Evolutionary conservation across 2,888 invertebrate genomes (phyloP).

Genomic region (Enchytraeus crypticus): DNA sequence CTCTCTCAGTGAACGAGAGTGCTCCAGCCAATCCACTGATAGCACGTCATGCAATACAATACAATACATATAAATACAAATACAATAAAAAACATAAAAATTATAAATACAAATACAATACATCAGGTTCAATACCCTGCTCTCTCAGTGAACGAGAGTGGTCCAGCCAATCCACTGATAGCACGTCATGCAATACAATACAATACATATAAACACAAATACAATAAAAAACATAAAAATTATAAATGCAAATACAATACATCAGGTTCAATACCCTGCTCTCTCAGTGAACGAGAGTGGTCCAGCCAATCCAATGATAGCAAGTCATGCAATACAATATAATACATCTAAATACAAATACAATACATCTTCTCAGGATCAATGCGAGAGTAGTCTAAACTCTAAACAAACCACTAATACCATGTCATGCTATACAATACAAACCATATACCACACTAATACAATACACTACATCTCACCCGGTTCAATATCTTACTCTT

Average conservation of each 20-base stretch:
- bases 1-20: conserved; percentile 90
- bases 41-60: too few species aligned
- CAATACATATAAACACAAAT: too few species aligned
- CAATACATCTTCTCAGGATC: conserved; percentile 84
- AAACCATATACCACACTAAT: too few species aligned
- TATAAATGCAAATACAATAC: conserved; percentile 85
- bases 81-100: neutral
- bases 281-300: conserved; percentile 89
- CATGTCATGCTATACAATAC: too few species aligned
- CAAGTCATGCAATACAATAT: too few species aligned
- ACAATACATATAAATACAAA: too few species aligned
- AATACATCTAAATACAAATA: too few species aligned
- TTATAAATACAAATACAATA: conserved; percentile 82
- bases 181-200: too few species aligned
- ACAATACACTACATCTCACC: conserved; percentile 80
- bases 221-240: neutral
- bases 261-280: conserved; percentile 88
- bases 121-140: conserved; percentile 87
- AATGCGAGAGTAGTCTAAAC: conserved; percentile 92
- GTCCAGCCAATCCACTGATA: conserved; percentile 84
- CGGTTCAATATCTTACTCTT: conserved; percentile 93
- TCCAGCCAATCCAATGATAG: conserved; percentile 86
- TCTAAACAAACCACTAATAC: conserved; percentile 86
- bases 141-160: conserved; percentile 93
- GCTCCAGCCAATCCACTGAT: conserved; percentile 85